phyloP scores from a whole-genome alignment of 2,113 vertebrate species.

The Cinclus mexicanus region DNA sequence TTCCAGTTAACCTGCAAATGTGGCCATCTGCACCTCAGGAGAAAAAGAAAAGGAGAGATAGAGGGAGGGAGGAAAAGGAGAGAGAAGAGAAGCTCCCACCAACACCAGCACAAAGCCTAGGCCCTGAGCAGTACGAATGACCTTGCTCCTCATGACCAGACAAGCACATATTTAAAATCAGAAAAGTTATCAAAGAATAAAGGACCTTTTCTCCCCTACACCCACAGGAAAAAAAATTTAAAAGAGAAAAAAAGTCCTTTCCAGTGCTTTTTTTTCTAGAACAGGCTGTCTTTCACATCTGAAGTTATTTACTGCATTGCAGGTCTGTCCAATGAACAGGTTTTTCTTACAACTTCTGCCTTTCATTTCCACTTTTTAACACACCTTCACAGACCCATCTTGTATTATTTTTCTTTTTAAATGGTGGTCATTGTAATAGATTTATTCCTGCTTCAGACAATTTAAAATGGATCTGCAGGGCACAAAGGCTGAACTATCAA shows the following conservation, averaged over 20 bases:
- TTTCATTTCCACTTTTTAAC: slow-evolving; percentile 51
- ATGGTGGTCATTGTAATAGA: slow-evolving; percentile 41
- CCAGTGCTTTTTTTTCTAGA: slow-evolving; percentile 25
- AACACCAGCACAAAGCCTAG: slow-evolving; percentile 67
- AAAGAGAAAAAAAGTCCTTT: not conserved
- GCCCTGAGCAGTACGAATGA: slow-evolving; percentile 76
- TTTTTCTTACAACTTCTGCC: slow-evolving; percentile 61
- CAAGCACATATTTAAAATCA: slow-evolving; percentile 13
- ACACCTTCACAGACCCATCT: slow-evolving; percentile 52
- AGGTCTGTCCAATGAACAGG: slow-evolving; percentile 23
- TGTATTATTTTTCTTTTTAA: not conserved
- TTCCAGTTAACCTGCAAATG: slow-evolving; percentile 99
- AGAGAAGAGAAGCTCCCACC: slow-evolving; percentile 51
- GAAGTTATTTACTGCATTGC: slow-evolving; percentile 63
- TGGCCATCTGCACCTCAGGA: slow-evolving; percentile 98
- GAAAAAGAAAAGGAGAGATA: slow-evolving; percentile 77
- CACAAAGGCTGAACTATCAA: slow-evolving; percentile 54
- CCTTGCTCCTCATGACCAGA: slow-evolving; percentile 79
- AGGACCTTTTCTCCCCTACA: slow-evolving; percentile 24
- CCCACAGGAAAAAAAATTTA: not conserved
- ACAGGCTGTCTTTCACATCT: slow-evolving; percentile 43
- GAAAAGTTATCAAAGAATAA: slow-evolving; percentile 54
- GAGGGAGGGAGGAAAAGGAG: slow-evolving; percentile 59
- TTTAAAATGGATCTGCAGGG: slow-evolving; percentile 45
- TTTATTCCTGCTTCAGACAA: slow-evolving; percentile 33